Percentiles rank a stretch among this genome's conserved stretches.
Evolutionary conservation across 2,113 vertebrate genomes (phyloP).

Genomic region (Nothocercus nigrocapillus): DNA sequence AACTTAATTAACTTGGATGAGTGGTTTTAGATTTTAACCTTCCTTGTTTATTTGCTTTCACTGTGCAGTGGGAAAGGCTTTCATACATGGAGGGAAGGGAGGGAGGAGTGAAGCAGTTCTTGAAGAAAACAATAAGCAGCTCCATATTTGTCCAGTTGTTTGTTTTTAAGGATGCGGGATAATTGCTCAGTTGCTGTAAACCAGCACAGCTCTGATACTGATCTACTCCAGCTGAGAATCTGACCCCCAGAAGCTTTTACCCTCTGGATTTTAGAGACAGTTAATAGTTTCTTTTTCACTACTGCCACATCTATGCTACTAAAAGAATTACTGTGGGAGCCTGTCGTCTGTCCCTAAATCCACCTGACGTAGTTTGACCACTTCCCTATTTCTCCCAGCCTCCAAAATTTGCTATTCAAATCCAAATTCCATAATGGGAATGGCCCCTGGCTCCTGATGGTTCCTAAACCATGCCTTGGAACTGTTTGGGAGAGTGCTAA

Average conservation of each 20-base stretch:
- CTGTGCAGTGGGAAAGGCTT: constrained; percentile 64
- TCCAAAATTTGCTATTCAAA: neutral
- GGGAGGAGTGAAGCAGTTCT: neutral
- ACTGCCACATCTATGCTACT: fast-evolving
- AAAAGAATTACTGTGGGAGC: neutral
- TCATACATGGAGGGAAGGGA: constrained; percentile 42
- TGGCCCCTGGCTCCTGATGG: neutral
- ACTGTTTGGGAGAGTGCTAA: neutral
- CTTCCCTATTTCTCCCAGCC: neutral
- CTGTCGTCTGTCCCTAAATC: neutral
- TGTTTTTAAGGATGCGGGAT: neutral
- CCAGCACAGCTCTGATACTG: neutral
- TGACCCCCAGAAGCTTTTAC: neutral
- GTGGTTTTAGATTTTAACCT: constrained; percentile 70
- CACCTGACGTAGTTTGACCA: neutral
- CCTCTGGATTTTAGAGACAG: neutral
- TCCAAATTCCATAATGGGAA: neutral
- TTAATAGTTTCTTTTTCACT: neutral
- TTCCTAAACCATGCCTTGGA: neutral
- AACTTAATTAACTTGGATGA: constrained; percentile 76
- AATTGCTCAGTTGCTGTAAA: neutral
- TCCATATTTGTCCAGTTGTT: neutral
- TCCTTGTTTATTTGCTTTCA: constrained; percentile 66
- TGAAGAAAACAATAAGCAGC: neutral
- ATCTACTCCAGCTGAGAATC: neutral